Evolutionary conservation across 2,113 vertebrate species (phyloP), one percentile per base, ranked within the genome.

Genomic region (Ammodytes marinus): DNA sequence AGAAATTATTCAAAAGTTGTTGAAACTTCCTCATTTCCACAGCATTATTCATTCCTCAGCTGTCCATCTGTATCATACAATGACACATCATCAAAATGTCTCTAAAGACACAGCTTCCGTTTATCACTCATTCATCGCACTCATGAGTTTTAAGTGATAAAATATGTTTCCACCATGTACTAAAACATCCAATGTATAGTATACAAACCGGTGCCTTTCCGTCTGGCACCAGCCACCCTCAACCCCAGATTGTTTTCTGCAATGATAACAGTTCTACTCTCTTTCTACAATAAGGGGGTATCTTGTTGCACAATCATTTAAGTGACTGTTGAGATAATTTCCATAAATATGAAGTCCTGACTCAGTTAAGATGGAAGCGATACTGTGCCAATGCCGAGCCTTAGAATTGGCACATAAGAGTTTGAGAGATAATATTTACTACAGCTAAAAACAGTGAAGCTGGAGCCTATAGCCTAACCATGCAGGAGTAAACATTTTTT

Each of bases 311-410:
- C 8, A 58, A 19, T 0, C 11, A 27, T 65, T 50, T 72, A 63
- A 77, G 60, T 27, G 63, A 57, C 69, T 80, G 78, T 77, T 77
- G 73, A 58, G 77, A 39, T 64, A 27, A 85, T 85, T 85, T 82
- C 27, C 59, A 55, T 79, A 86, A 86, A 74, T 65, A 77, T 43
- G 42, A 46, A 14, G 47, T 55, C 60, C 45, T 59, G 69, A 63
- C 79, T 77, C 52, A 43, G 60, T 74, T 54, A 12, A 67, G 57
- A 79, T 40, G 13, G 6, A 15, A 65, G 46, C 8, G 39, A 11
- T 13, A 40, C 64, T 19, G 54, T 68, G 55, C 65, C 52, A 57
- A 27, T 69, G 65, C 52, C 39, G 43, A 63, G 46, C 73, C 37
- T 19, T 5, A 27, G 58, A 43, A 37, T 37, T 47, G 69, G n/a